Conservation (phyloP, 1,140 invertebrate genomes). For the Matsumurasca onukii region DNA sequence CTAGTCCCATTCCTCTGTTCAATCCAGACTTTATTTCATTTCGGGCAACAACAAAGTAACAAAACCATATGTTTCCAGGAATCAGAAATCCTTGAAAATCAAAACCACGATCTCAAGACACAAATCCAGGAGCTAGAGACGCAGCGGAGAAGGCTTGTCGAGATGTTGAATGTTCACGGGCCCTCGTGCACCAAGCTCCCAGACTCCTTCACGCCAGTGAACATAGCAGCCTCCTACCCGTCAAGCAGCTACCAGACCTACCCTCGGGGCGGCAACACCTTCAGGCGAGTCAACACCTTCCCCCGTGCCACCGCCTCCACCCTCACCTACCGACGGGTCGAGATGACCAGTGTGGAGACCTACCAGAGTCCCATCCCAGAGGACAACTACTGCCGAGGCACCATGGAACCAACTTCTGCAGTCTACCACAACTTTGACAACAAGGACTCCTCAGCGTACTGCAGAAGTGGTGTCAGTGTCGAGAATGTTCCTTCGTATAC, state of each 20-base stretch:
- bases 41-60: too few relatives aligned
- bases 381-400: slow-evolving; percentile 2
- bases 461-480: background rate
- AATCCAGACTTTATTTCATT: too few relatives aligned
- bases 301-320: slow-evolving; percentile 2
- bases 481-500: background rate
- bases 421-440: slow-evolving; percentile 15
- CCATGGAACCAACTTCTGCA: background rate
- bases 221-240: background rate
- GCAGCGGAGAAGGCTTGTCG: slow-evolving; percentile 68
- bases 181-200: slow-evolving; percentile 67
- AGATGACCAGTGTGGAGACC: slow-evolving; percentile 17
- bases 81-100: slow-evolving; percentile 81
- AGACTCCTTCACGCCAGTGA: slow-evolving; percentile 35
- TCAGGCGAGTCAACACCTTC: slow-evolving; percentile 20
- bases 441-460: background rate
- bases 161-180: slow-evolving; percentile 70
- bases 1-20: too few relatives aligned
- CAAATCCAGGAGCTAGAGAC: slow-evolving; percentile 77
- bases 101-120: slow-evolving; percentile 80
- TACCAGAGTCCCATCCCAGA: slow-evolving; percentile 16
- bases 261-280: background rate
- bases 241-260: slow-evolving; percentile 1
- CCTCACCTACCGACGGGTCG: slow-evolving; percentile 10
- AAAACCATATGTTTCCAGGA: too few relatives aligned